phyloP scores from a whole-genome alignment of 2,888 invertebrate genomes.

The Melolontha melolontha region DNA sequence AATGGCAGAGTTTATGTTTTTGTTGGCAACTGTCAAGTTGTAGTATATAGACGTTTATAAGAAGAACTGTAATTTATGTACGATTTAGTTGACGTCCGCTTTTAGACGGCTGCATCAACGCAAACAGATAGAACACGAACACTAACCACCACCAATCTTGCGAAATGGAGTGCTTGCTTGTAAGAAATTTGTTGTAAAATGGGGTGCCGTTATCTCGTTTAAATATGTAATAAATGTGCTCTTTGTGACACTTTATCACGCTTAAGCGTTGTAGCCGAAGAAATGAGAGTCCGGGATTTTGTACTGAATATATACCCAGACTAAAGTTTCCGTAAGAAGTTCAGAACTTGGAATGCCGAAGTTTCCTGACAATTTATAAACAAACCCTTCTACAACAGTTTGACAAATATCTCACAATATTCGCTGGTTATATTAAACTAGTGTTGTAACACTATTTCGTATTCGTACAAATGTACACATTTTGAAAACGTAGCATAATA shows the following conservation, averaged over 20 bases:
- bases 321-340: not conserved
- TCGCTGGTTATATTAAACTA: constrained; percentile 8
- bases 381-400: constrained; percentile 12
- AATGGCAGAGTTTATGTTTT: constrained; percentile 30
- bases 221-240: constrained; percentile 40
- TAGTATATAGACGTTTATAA: not conserved
- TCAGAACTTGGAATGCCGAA: constrained; percentile 4
- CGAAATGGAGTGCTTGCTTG: constrained; percentile 12
- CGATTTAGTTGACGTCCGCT: constrained; percentile 8
- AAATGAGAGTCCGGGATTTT: constrained; percentile 16
- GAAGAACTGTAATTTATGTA: constrained; percentile 35
- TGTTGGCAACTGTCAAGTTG: constrained; percentile 3
- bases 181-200: constrained; percentile 27
- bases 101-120: constrained; percentile 5
- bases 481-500: not conserved
- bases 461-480: not conserved
- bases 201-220: constrained; percentile 35
- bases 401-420: constrained; percentile 1
- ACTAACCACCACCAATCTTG: not conserved
- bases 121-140: constrained; percentile 3
- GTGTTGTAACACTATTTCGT: not conserved
- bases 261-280: constrained; percentile 6
- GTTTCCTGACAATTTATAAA: constrained; percentile 18
- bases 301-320: not conserved
- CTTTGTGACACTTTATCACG: constrained; percentile 34